A percentile compares a stretch with the other conserved stretches of the same genome.
Conservation (phyloP, 1,140 invertebrate species). For the Heliconius nattereri region DNA sequence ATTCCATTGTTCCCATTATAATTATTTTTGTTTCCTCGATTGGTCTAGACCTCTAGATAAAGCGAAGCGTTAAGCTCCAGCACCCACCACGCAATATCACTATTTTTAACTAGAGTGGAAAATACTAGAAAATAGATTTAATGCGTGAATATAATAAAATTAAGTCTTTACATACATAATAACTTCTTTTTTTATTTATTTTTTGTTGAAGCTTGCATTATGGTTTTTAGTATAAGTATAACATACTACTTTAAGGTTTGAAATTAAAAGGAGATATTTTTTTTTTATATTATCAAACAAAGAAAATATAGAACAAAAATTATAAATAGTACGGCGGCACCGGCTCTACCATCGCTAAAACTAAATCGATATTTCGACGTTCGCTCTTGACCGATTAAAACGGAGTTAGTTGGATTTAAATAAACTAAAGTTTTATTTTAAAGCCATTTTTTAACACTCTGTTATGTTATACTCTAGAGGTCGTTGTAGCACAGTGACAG, state of each 20-base stretch:
- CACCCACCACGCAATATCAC: not conserved
- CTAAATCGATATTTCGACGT: not conserved
- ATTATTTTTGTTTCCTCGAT: too few relatives aligned
- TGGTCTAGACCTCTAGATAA: not conserved
- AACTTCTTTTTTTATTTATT: too few relatives aligned
- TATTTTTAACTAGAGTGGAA: not conserved
- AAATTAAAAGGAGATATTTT: not conserved
- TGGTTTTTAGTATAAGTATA: too few relatives aligned
- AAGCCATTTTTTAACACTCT: not conserved
- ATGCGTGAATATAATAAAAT: too few relatives aligned
- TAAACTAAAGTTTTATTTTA: not conserved
- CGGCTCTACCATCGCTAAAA: not conserved
- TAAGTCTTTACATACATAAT: too few relatives aligned
- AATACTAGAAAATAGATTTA: not conserved
- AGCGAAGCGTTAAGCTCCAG: not conserved
- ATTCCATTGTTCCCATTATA: not conserved
- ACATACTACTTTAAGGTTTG: too few relatives aligned
- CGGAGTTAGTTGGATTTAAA: not conserved
- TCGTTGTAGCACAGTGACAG: not conserved
- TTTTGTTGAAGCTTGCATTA: too few relatives aligned
- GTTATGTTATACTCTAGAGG: not conserved
- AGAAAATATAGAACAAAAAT: not conserved
- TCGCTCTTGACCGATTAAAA: slow-evolving; percentile 3
- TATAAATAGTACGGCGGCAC: slow-evolving; percentile 3
- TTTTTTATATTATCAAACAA: not conserved